Conservation (phyloP, 1,140 invertebrate species). For the Tribolium castaneum region DNA sequence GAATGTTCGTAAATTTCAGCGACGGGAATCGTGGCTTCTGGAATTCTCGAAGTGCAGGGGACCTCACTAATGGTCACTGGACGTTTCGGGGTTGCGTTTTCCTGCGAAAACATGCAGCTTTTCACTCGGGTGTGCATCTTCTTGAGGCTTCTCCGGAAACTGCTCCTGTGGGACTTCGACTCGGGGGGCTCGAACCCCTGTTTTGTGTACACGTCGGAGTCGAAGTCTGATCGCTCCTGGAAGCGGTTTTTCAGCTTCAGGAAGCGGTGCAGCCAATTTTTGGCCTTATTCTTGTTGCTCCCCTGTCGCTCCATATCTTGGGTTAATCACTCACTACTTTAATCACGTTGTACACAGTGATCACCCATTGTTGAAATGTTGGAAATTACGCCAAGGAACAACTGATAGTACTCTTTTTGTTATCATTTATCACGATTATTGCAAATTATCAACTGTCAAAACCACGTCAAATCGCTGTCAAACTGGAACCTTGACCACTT, state of each 20-base stretch:
- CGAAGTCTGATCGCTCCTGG: conserved; percentile 17
- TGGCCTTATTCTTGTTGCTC: conserved; percentile 44
- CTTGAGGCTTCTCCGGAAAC: conserved; percentile 48
- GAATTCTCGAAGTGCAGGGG: neutral
- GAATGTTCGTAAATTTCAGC: neutral
- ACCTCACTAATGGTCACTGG: neutral
- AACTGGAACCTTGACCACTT: neutral
- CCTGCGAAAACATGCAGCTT: conserved; percentile 44
- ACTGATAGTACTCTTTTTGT: neutral
- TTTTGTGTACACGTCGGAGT: neutral
- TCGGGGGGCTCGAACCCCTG: neutral
- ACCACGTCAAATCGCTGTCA: neutral
- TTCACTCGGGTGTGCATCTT: conserved; percentile 52
- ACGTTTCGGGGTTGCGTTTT: neutral
- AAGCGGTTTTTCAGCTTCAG: neutral
- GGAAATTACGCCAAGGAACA: neutral
- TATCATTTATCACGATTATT: neutral
- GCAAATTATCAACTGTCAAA: neutral
- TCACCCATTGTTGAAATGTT: neutral
- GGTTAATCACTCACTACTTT: neutral
- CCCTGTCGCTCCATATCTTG: neutral
- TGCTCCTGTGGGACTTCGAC: neutral
- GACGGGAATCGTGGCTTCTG: neutral
- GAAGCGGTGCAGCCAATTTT: conserved; percentile 45
- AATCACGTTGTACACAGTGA: neutral